Percentiles rank a stretch among this genome's conserved stretches.
These are phyloP conservation scores for Drosophila paramelanica DNA, from an alignment of 2,888 invertebrate species.

Conservation along the genomic window DNA sequence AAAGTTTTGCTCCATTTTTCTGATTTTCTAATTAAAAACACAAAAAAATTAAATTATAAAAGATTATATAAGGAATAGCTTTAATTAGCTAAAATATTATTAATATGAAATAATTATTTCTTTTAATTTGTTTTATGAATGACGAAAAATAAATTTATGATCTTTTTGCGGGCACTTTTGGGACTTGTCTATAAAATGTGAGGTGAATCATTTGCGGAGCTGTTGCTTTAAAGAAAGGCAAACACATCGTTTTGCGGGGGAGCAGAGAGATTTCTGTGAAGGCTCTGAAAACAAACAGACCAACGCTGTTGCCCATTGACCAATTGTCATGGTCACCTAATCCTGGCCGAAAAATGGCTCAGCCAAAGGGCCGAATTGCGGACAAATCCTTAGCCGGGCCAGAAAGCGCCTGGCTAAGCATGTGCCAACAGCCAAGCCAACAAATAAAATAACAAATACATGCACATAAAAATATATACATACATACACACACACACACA, in stretches of 20 bases:
- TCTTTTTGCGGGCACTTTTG: not conserved
- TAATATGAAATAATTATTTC: not conserved
- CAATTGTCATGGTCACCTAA: conserved; percentile 78
- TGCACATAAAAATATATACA: not conserved
- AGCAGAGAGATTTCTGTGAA: not conserved
- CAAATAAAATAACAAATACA: not conserved
- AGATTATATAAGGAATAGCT: not conserved
- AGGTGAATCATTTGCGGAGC: not conserved
- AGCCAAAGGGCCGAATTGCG: conserved; percentile 10
- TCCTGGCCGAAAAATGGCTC: conserved; percentile 64
- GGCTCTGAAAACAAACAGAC: conserved; percentile 32
- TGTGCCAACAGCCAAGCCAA: conserved; percentile 38
- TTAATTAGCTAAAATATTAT: not conserved
- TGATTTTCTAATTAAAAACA: too few relatives aligned
- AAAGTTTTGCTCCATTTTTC: too few relatives aligned
- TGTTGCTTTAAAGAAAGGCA: conserved; percentile 11
- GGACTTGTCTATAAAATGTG: not conserved
- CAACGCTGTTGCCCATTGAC: conserved; percentile 22
- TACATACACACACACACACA: not conserved
- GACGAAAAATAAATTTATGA: not conserved
- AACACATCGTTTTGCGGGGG: not conserved
- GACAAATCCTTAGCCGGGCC: conserved; percentile 41
- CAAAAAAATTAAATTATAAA: not conserved
- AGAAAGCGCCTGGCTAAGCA: conserved; percentile 47
- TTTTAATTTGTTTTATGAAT: not conserved